These are phyloP conservation scores for Erpetoichthys calabaricus DNA, from an alignment of 2,797 vertebrate species.

Conservation along the genomic window DNA sequence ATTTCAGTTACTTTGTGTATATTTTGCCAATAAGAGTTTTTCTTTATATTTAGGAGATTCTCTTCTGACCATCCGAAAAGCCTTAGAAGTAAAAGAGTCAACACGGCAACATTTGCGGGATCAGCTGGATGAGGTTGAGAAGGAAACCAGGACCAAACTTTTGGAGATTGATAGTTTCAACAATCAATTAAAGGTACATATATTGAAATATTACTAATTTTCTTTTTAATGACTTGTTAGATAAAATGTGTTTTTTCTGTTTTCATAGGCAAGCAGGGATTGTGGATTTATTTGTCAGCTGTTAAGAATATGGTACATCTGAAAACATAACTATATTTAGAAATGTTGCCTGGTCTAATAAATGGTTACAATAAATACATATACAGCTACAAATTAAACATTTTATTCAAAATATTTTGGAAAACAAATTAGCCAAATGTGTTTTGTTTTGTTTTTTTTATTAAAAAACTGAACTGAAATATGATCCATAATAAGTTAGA, in stretches of 20 bases:
- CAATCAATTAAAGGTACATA: conserved; percentile 82
- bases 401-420: too few species aligned
- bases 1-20: too few species aligned
- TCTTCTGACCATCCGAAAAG: conserved; percentile 79
- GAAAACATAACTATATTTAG: background rate
- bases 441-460: too few species aligned
- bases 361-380: too few species aligned
- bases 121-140: conserved; percentile 83
- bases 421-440: too few species aligned
- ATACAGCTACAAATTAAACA: too few species aligned
- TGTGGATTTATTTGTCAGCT: background rate
- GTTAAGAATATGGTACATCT: background rate
- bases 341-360: background rate
- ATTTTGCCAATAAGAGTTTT: too few species aligned
- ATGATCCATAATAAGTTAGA: too few species aligned
- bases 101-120: conserved; percentile 77
- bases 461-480: too few species aligned
- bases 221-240: background rate
- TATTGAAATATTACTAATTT: background rate
- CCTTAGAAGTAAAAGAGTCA: conserved; percentile 78
- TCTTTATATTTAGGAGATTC: conserved; percentile 62
- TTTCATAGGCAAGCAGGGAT: background rate
- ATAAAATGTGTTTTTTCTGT: background rate
- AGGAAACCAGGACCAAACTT: conserved; percentile 81
- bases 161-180: conserved; percentile 95